Evolutionary conservation across 2,113 vertebrate genomes (phyloP).

Genomic region (Chaenogobius annularis): DNA sequence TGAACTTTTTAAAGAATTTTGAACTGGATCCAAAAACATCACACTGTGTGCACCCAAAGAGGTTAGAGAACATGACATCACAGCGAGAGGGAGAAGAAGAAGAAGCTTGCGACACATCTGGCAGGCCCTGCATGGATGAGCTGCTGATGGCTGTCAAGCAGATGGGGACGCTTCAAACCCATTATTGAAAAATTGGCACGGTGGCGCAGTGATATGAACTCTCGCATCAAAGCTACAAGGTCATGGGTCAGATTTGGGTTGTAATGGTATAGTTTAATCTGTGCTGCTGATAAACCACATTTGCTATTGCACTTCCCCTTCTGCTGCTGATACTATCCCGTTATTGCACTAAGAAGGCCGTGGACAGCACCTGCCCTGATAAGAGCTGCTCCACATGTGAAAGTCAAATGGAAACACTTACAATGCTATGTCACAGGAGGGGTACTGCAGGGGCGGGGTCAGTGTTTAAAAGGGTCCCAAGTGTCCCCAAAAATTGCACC

Average conservation of each 20-base stretch:
- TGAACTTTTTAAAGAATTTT: conserved; percentile 36
- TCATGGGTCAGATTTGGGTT: neutral
- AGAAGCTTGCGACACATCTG: conserved; percentile 67
- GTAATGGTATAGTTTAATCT: conserved; percentile 11
- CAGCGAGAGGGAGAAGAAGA: conserved; percentile 18
- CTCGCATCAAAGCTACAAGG: neutral
- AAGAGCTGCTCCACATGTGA: conserved; percentile 17
- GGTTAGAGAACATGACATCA: conserved; percentile 60
- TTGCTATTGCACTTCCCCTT: conserved; percentile 21
- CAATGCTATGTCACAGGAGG: conserved; percentile 6
- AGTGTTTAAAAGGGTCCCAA: neutral
- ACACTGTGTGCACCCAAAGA: conserved; percentile 39
- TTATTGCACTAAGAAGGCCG: conserved; percentile 29
- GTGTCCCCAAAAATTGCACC: no score
- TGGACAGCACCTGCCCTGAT: conserved; percentile 37
- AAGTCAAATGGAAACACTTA: conserved; percentile 16
- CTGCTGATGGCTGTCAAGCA: conserved; percentile 56
- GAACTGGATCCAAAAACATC: conserved; percentile 56
- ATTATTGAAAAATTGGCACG: conserved; percentile 10
- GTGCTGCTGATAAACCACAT: neutral
- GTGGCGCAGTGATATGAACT: neutral
- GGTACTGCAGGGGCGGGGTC: neutral
- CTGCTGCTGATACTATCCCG: conserved; percentile 27
- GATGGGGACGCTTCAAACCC: conserved; percentile 51
- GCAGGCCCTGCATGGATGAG: conserved; percentile 50